Evolutionary conservation across 2,888 invertebrate genomes (phyloP).

Genomic region (Phytoseiulus persimilis): DNA sequence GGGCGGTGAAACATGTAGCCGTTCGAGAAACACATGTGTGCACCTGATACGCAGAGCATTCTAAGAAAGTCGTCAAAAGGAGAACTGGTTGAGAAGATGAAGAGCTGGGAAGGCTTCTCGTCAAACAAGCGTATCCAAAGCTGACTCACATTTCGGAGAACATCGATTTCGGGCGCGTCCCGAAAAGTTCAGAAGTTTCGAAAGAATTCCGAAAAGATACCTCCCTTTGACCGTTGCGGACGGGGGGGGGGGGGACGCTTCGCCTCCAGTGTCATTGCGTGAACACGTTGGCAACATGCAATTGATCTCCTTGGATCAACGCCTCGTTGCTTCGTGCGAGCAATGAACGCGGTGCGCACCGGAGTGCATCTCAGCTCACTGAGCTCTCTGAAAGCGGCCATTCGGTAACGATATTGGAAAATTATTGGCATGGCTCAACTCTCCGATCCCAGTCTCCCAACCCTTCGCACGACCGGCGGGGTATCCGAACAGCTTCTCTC

Average conservation of each 20-base stretch:
- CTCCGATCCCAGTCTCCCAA: not conserved
- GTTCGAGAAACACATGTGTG: not conserved
- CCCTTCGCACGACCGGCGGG: not conserved
- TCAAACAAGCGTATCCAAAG: not conserved
- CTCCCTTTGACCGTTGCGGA: too few relatives aligned
- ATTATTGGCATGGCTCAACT: not conserved
- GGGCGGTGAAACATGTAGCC: not conserved
- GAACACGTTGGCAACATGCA: too few relatives aligned
- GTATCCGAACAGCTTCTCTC: not conserved
- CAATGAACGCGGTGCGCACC: too few relatives aligned
- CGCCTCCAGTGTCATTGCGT: too few relatives aligned
- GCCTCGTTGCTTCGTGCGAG: too few relatives aligned
- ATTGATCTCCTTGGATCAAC: too few relatives aligned
- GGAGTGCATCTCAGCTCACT: not conserved
- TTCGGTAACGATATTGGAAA: not conserved
- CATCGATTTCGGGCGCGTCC: not conserved
- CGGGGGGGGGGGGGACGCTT: too few relatives aligned
- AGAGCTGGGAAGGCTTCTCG: not conserved
- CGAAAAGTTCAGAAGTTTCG: too few relatives aligned
- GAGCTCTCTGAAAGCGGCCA: not conserved
- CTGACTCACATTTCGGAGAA: not conserved
- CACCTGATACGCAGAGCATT: not conserved
- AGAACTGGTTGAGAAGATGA: not conserved
- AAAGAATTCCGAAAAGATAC: too few relatives aligned
- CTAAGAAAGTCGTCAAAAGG: not conserved